Percentiles rank a stretch among this genome's conserved stretches.
Conservation (phyloP, 2,888 invertebrate species). For the Meta bourneti region DNA sequence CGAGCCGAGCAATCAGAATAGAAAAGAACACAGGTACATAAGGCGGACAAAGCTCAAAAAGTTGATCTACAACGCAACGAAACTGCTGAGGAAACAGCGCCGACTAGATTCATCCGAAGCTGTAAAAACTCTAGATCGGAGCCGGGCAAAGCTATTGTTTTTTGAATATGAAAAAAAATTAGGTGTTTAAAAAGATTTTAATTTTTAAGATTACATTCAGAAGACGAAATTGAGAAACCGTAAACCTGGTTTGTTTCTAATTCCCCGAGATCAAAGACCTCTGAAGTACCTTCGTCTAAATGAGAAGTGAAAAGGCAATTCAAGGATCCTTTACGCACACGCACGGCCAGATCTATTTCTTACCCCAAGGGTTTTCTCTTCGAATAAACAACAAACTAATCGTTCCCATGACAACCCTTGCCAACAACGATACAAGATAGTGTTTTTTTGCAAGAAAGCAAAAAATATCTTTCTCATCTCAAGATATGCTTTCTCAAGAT, state of each 20-base stretch:
- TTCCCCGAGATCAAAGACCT: background rate
- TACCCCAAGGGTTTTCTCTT: background rate
- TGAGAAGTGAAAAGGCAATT: background rate
- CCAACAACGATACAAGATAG: background rate
- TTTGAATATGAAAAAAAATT: too few relatives aligned
- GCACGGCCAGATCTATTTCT: background rate
- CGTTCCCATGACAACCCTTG: constrained; percentile 11
- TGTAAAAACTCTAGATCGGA: too few relatives aligned
- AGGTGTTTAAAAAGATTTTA: too few relatives aligned
- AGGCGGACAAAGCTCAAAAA: too few relatives aligned
- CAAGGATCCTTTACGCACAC: background rate
- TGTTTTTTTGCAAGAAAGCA: background rate
- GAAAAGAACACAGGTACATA: too few relatives aligned
- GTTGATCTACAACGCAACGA: too few relatives aligned
- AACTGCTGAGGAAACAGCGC: too few relatives aligned
- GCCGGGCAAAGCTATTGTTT: too few relatives aligned
- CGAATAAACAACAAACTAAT: constrained; percentile 11
- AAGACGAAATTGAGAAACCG: too few relatives aligned
- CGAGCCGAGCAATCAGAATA: too few relatives aligned
- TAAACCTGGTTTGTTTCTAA: background rate
- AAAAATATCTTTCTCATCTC: background rate
- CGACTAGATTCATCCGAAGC: too few relatives aligned
- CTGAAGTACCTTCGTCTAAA: background rate
- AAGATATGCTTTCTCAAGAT: background rate
- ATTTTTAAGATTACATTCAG: too few relatives aligned